These are phyloP conservation scores for Drosophila insularis DNA, from an alignment of 1,140 invertebrate species.

Conservation along the genomic window DNA sequence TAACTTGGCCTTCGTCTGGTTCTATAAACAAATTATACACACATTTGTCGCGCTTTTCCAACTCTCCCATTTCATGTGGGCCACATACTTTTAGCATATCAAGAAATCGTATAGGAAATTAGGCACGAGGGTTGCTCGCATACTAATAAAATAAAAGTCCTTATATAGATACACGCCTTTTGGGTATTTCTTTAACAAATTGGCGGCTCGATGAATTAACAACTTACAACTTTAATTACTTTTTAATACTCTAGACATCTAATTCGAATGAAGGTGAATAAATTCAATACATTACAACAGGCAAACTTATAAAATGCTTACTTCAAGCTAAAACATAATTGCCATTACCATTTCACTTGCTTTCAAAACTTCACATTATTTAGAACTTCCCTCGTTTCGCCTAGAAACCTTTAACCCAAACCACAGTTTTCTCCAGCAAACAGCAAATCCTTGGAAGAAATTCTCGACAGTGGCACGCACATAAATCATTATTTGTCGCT, in stretches of 20 bases:
- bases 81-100: slow-evolving; percentile 39
- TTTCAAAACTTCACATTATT: not conserved
- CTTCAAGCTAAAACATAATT: too few species aligned
- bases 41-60: slow-evolving; percentile 52
- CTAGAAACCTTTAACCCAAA: not conserved
- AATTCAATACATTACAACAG: too few species aligned
- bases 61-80: slow-evolving; percentile 22
- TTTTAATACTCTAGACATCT: too few species aligned
- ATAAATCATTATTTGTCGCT: slow-evolving; percentile 62
- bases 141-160: not conserved
- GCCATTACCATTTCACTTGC: slow-evolving; percentile 10
- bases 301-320: too few species aligned
- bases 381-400: slow-evolving; percentile 6
- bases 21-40: slow-evolving; percentile 38
- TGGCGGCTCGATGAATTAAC: not conserved
- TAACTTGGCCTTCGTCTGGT: not conserved
- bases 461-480: slow-evolving; percentile 9
- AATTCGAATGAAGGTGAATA: too few species aligned
- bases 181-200: not conserved
- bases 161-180: not conserved
- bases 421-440: not conserved
- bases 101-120: slow-evolving; percentile 35
- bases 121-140: not conserved
- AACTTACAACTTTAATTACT: too few species aligned
- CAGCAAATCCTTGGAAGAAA: slow-evolving; percentile 3